phyloP scores from a whole-genome alignment of 1,140 invertebrate species.

The Maniola jurtina region DNA sequence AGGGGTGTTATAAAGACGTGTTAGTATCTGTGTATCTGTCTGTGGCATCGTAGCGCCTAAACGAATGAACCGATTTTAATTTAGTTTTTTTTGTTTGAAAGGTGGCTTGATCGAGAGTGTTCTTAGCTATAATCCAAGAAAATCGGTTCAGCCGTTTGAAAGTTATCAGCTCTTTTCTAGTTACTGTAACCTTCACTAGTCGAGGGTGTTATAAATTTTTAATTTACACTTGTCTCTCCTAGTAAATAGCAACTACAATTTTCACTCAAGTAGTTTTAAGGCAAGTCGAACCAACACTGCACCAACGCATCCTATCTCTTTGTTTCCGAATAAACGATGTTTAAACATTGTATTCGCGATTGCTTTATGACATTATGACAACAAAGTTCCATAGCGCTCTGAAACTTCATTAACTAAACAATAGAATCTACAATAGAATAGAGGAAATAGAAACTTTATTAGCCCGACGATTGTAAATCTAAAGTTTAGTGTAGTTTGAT shows the following conservation, averaged over 20 bases:
- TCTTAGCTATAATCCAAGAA: too few relatives aligned
- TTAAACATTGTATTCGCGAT: conserved; percentile 6
- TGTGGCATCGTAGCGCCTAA: too few relatives aligned
- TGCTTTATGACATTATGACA: conserved; percentile 7
- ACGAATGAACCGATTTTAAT: too few relatives aligned
- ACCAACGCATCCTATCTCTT: not conserved
- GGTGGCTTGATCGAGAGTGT: too few relatives aligned
- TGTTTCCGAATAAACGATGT: not conserved
- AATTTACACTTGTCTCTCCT: too few relatives aligned
- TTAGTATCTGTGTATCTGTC: too few relatives aligned
- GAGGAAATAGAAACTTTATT: conserved; percentile 5
- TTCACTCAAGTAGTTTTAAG: not conserved
- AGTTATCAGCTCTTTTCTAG: too few relatives aligned
- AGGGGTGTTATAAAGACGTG: too few relatives aligned
- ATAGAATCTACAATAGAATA: conserved; percentile 1
- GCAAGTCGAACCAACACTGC: not conserved
- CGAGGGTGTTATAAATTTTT: too few relatives aligned
- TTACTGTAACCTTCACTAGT: too few relatives aligned
- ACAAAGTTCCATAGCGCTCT: not conserved
- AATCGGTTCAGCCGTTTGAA: too few relatives aligned
- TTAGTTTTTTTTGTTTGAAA: too few relatives aligned
- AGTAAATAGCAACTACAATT: not conserved
- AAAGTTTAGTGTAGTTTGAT: not conserved
- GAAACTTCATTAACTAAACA: not conserved
- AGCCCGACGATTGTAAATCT: not conserved